Conservation (phyloP, 92 coral and sea anemone genomes). For the Montipora capitata region DNA sequence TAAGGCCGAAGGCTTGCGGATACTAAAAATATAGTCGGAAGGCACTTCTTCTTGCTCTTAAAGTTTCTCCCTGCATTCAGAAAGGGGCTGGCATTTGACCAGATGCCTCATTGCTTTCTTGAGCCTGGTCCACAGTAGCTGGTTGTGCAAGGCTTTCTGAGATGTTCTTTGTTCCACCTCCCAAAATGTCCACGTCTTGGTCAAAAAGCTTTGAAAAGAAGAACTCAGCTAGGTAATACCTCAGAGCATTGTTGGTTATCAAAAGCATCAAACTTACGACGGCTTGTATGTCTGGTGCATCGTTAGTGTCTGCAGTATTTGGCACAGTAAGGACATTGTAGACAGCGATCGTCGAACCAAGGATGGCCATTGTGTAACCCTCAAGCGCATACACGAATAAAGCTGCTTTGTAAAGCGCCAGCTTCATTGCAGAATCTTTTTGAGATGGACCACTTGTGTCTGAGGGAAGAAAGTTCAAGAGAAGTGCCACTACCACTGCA, state of each 20-base stretch:
- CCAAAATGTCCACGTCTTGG: constrained; percentile 65
- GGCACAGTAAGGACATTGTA: constrained; percentile 67
- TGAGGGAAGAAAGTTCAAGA: constrained; percentile 49
- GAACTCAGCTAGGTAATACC: constrained; percentile 68
- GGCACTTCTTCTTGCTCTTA: neutral
- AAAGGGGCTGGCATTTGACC: neutral
- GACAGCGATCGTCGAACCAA: constrained; percentile 65
- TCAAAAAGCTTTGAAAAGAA: constrained; percentile 67
- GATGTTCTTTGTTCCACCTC: constrained; percentile 55
- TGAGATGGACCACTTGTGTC: neutral
- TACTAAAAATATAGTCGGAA: neutral
- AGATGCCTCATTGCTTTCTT: constrained; percentile 1
- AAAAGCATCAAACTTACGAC: constrained; percentile 66
- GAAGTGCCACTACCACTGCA: constrained; percentile 25
- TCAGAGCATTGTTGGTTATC: constrained; percentile 69
- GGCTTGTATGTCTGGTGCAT: constrained; percentile 42
- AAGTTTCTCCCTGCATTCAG: constrained; percentile 6
- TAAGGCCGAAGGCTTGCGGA: neutral
- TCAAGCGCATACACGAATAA: constrained; percentile 49
- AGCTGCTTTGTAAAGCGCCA: constrained; percentile 37
- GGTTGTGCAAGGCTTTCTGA: constrained; percentile 32
- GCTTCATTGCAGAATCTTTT: constrained; percentile 5
- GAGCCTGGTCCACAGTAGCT: neutral
- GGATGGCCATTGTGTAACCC: constrained; percentile 43
- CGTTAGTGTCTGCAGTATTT: neutral